phyloP scores from a whole-genome alignment of 2,888 invertebrate genomes.

The Caradrina kadenii region DNA sequence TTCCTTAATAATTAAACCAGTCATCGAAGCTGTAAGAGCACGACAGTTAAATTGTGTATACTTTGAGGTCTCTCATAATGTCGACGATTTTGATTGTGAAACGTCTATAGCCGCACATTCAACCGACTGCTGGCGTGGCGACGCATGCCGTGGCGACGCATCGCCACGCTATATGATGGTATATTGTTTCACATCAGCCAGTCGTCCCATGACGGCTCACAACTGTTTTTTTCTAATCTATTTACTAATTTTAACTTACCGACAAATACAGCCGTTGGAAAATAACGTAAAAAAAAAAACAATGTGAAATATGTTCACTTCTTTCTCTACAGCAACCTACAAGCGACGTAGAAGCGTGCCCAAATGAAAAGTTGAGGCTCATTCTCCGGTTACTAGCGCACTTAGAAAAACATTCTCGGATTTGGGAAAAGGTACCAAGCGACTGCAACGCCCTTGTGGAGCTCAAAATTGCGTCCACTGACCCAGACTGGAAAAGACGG shows the following conservation, averaged over 20 bases:
- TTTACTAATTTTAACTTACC: no score
- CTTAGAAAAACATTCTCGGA: constrained; percentile 1
- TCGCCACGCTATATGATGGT: no score
- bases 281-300: background rate
- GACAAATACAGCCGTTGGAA: background rate
- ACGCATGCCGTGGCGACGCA: no score
- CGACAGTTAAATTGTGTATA: no score
- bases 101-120: no score
- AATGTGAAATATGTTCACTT: background rate
- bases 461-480: constrained; percentile 18
- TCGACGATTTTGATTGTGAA: no score
- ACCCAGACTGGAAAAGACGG: constrained; percentile 23
- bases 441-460: constrained; percentile 8
- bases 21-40: no score
- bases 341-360: background rate
- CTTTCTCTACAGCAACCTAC: background rate
- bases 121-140: no score
- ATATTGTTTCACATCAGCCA: no score
- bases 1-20: background rate
- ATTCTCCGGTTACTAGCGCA: constrained; percentile 1
- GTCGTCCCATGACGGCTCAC: no score
- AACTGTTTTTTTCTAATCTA: background rate
- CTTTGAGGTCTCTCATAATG: background rate
- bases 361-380: constrained; percentile 4
- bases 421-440: constrained; percentile 28